phyloP scores from a whole-genome alignment of 2,888 invertebrate genomes.

The Odontocerum albicorne region DNA sequence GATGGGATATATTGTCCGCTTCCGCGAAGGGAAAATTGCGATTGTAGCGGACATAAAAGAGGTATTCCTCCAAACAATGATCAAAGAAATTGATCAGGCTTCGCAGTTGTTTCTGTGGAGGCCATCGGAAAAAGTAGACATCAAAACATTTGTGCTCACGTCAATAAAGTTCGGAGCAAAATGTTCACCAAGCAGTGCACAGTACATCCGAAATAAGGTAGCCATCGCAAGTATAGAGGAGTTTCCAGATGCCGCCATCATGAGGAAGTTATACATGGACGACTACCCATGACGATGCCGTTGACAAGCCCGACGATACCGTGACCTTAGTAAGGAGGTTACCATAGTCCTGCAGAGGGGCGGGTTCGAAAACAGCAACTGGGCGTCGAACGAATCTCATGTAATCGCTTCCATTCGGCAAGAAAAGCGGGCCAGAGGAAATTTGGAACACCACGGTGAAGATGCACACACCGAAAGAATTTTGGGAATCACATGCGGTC shows the following conservation, averaged over 20 bases:
- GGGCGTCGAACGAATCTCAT: neutral
- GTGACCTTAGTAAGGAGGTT: slow-evolving; percentile 25
- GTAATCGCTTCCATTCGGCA: too few species aligned
- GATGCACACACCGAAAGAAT: too few species aligned
- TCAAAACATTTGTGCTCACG: slow-evolving; percentile 36
- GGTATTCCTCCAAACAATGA: slow-evolving; percentile 41
- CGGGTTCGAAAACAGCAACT: neutral
- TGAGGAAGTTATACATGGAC: slow-evolving; percentile 4
- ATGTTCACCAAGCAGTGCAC: slow-evolving; percentile 39
- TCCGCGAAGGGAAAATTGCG: slow-evolving; percentile 37
- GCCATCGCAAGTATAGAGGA: neutral
- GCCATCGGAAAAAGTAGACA: neutral
- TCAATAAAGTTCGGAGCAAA: slow-evolving; percentile 39
- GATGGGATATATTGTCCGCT: slow-evolving; percentile 39
- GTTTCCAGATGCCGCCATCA: neutral
- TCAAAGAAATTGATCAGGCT: slow-evolving; percentile 38
- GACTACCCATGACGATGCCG: slow-evolving; percentile 40
- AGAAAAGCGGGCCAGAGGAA: too few species aligned
- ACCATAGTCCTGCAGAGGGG: neutral
- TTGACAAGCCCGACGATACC: slow-evolving; percentile 35
- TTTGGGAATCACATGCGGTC: too few species aligned
- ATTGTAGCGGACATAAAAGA: slow-evolving; percentile 41
- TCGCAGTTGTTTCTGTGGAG: slow-evolving; percentile 12
- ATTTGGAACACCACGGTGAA: too few species aligned
- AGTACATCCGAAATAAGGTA: slow-evolving; percentile 1